Percentiles rank a stretch among this genome's conserved stretches.
Evolutionary conservation across 2,888 invertebrate genomes (phyloP).

Genomic region (Lampropteryx suffumata): DNA sequence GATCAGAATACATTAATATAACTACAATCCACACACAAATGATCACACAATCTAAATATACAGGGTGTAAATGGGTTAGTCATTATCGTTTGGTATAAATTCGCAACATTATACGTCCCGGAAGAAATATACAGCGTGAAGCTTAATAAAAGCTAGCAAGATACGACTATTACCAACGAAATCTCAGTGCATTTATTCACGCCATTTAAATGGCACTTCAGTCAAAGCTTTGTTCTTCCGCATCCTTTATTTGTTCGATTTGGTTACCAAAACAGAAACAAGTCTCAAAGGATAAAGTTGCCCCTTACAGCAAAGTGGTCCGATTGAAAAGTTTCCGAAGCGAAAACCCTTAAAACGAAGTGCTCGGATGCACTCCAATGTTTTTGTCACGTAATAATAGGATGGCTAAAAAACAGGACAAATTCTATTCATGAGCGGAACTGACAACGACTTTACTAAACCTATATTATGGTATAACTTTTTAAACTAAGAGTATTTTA

Average conservation of each 20-base stretch:
- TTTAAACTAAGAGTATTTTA: too few species aligned
- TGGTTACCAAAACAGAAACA: conserved; percentile 63
- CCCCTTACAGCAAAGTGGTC: conserved; percentile 49
- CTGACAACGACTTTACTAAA: too few species aligned
- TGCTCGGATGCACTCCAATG: conserved; percentile 47
- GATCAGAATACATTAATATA: too few species aligned
- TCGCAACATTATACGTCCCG: neutral
- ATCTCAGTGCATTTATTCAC: conserved; percentile 15
- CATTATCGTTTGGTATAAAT: neutral
- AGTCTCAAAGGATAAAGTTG: conserved; percentile 61
- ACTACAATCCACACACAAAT: too few species aligned
- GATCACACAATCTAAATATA: too few species aligned
- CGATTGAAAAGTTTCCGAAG: conserved; percentile 63
- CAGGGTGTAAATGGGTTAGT: too few species aligned
- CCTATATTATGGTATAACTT: too few species aligned
- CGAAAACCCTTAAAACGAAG: conserved; percentile 54
- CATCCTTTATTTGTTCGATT: conserved; percentile 47
- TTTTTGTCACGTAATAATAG: conserved; percentile 27
- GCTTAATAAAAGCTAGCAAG: neutral
- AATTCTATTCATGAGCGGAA: neutral
- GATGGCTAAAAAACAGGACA: neutral
- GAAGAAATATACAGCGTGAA: conserved; percentile 3
- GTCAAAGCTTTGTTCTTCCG: conserved; percentile 42
- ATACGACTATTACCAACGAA: conserved; percentile 9
- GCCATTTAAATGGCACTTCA: conserved; percentile 19